A percentile compares a stretch with the other conserved stretches of the same genome.
Conservation (phyloP, 2,113 vertebrate species). For the Pipa parva region DNA sequence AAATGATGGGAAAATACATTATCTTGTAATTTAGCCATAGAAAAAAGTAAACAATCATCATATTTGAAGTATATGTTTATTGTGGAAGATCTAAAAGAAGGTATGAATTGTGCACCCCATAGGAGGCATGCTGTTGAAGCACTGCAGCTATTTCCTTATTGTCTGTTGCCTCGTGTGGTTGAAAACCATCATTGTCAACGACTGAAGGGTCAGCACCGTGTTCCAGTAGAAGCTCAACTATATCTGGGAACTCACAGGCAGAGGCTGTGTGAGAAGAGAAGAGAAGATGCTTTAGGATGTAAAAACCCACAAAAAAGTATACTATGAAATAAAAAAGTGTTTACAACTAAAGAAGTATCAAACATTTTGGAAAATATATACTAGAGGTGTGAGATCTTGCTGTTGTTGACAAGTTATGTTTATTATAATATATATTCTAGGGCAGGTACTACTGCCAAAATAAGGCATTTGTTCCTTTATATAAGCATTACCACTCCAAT, state of each 20-base stretch:
- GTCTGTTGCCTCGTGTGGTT: constrained; percentile 88
- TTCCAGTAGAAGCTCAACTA: constrained; percentile 85
- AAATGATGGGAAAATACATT: too few species aligned
- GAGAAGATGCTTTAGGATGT: not conserved
- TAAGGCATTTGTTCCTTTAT: too few species aligned
- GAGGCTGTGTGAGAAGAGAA: constrained; percentile 71
- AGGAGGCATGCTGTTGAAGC: constrained; percentile 68
- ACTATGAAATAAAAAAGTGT: too few species aligned
- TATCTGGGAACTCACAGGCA: constrained; percentile 89
- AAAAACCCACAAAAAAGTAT: not conserved
- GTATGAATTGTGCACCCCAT: constrained; percentile 24
- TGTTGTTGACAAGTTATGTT: too few species aligned
- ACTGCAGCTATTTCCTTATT: constrained; percentile 75
- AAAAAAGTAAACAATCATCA: not conserved
- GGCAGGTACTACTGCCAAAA: too few species aligned
- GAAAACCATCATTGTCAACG: constrained; percentile 86
- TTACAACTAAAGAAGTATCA: too few species aligned
- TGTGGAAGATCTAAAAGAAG: constrained; percentile 11
- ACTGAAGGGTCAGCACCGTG: constrained; percentile 80
- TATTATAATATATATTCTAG: too few species aligned
- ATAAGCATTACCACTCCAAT: too few species aligned
- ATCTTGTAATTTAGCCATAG: not conserved
- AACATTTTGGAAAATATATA: too few species aligned
- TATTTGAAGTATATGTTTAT: constrained; percentile 14
- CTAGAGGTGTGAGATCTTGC: too few species aligned